These are phyloP conservation scores for Podilymbus podiceps DNA, from an alignment of 2,113 vertebrate species.

Conservation along the genomic window DNA sequence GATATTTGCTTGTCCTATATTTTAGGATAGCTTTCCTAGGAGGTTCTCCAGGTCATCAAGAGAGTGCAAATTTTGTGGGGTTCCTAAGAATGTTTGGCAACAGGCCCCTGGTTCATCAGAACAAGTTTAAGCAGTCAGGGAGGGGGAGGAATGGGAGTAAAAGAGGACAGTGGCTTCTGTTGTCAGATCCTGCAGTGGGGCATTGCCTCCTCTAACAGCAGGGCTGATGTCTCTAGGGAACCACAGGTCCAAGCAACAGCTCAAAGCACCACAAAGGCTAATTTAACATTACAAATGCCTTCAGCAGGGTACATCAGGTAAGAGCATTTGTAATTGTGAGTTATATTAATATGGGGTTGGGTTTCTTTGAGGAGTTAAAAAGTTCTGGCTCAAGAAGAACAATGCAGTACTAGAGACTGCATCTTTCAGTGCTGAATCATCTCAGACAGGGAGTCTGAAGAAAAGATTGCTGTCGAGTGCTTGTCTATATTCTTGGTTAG, in stretches of 20 bases:
- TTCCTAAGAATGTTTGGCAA: not conserved
- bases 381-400: conserved; percentile 21
- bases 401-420: not conserved
- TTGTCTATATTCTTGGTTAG: not conserved
- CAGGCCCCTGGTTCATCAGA: not conserved
- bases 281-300: not conserved
- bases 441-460: not conserved
- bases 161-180: not conserved
- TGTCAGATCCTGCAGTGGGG: not conserved
- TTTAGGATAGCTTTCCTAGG: not conserved
- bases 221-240: not conserved
- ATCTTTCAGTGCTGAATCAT: conserved; percentile 26
- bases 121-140: not conserved
- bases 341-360: not conserved
- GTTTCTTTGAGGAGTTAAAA: not conserved
- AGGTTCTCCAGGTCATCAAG: not conserved
- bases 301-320: fast-evolving
- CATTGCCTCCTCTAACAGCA: not conserved
- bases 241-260: not conserved
- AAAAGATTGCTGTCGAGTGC: not conserved
- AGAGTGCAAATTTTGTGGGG: not conserved
- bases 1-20: not conserved
- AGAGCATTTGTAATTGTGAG: not conserved
- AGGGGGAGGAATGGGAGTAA: not conserved
- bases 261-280: not conserved